Conservation (phyloP, 1,140 invertebrate species). For the Drosophila nannoptera region DNA sequence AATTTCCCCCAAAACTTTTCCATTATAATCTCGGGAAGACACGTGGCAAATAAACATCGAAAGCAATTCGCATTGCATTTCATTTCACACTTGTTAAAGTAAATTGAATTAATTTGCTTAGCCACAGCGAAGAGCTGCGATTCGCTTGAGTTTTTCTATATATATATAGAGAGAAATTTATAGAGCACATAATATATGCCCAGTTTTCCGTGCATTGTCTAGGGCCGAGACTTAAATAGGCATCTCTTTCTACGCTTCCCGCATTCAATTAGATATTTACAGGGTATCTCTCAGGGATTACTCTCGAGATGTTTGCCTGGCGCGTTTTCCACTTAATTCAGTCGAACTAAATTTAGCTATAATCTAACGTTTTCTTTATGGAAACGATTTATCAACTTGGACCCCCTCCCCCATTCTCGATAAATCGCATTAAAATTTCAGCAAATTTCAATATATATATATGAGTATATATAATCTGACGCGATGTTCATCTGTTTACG, state of each 20-base stretch:
- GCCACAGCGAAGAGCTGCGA: neutral
- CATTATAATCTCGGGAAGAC: neutral
- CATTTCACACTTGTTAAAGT: neutral
- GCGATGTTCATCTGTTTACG: slow-evolving; percentile 29
- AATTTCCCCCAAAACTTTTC: neutral
- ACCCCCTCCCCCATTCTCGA: slow-evolving; percentile 1
- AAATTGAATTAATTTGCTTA: slow-evolving; percentile 1
- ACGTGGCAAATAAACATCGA: neutral
- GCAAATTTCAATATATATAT: slow-evolving; percentile 2
- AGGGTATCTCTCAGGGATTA: neutral
- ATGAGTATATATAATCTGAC: slow-evolving; percentile 2
- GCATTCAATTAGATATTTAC: neutral
- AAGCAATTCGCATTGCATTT: neutral
- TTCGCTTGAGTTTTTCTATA: neutral
- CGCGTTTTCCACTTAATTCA: slow-evolving; percentile 5
- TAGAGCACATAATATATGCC: neutral
- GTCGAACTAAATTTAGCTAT: slow-evolving; percentile 13
- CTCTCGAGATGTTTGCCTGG: neutral
- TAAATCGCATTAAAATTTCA: slow-evolving; percentile 18
- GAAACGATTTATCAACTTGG: slow-evolving; percentile 1
- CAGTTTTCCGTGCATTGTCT: no score
- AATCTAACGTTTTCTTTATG: neutral
- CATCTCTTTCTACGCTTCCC: no score
- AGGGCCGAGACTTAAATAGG: no score
- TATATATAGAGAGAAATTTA: neutral